Evolutionary conservation across 2,113 vertebrate species (phyloP).

Genomic region (Salminus brasiliensis): DNA sequence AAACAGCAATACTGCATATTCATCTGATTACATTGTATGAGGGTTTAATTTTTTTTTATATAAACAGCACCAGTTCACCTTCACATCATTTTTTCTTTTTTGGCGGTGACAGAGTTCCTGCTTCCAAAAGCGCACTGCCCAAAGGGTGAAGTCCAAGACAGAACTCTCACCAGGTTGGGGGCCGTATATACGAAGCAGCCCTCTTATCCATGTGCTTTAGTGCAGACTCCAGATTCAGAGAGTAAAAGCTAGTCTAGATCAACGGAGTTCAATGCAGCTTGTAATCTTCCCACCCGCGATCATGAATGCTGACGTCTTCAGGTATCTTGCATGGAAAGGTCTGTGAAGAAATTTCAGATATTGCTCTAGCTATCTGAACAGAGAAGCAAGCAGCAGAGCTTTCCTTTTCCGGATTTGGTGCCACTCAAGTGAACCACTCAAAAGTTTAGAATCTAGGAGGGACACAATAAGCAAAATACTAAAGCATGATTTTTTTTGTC

Average conservation of each 20-base stretch:
- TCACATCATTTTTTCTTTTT: conserved; percentile 12
- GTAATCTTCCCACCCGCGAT: neutral
- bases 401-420: neutral
- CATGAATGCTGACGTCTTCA: neutral
- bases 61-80: conserved; percentile 51
- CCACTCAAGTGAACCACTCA: neutral
- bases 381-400: neutral
- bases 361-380: conserved; percentile 10
- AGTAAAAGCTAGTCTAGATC: neutral
- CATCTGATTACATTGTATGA: conserved; percentile 56
- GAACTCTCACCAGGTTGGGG: neutral
- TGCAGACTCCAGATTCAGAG: no score
- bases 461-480: conserved; percentile 25
- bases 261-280: neutral
- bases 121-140: neutral
- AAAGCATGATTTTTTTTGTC: conserved; percentile 6
- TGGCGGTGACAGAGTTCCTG: conserved; percentile 12
- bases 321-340: neutral
- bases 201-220: neutral
- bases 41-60: conserved; percentile 31
- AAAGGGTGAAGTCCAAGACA: neutral
- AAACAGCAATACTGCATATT: conserved; percentile 75
- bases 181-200: neutral
- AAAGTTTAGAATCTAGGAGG: conserved; percentile 7
- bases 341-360: conserved; percentile 2